Evolutionary conservation across 2,888 invertebrate genomes (phyloP), one percentile per base, ranked within the genome.

Genomic region (Ethmia dodecea): DNA sequence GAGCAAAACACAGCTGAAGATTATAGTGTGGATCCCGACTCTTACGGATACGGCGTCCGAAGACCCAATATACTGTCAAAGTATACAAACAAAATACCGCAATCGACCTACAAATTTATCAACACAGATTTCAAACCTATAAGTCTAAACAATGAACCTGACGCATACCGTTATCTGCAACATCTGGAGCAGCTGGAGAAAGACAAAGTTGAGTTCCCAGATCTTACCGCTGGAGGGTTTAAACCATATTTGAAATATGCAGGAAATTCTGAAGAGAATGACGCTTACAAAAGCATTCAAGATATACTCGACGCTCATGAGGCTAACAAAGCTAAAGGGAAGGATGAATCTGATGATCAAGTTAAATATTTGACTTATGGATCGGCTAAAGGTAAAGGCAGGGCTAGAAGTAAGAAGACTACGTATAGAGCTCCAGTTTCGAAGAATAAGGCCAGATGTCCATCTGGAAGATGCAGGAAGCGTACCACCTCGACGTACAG

Each of bases 291-390:
- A 37, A 74, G 69, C 35, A 75, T 79, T 6, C 80, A 79, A 38
- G 78, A 80, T 9, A 81, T 81, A 28, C 42, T 81, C 13, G 75
- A 79, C 6, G 77, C 80, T 0, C 78, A 83, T 28, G 77, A 80
- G 55, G 67, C 64, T 1, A 79, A 77, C 33, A 60, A 65, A 45
- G 50, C 42, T 0, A 43, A 33, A 2, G 38, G 48, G 9, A 56
- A 60, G 28, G 60, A 62, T 1, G 57, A 49, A 2, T 51, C 61
- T 2, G 52, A 62, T 6, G 57, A 57, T 12, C 51, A 52, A 36
- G 44, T 56, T 8, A 64, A 60, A 38, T 60, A 68, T 41, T 35
- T 58, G 9, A 49, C 44, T 2, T 55, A 67, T 27, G 50, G 49
- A 1, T 55, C 53, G 5, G 60, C 58, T 18, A 45, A 43, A 27